Conservation (phyloP, 2,888 invertebrate genomes). For the Orgyia antiqua region DNA sequence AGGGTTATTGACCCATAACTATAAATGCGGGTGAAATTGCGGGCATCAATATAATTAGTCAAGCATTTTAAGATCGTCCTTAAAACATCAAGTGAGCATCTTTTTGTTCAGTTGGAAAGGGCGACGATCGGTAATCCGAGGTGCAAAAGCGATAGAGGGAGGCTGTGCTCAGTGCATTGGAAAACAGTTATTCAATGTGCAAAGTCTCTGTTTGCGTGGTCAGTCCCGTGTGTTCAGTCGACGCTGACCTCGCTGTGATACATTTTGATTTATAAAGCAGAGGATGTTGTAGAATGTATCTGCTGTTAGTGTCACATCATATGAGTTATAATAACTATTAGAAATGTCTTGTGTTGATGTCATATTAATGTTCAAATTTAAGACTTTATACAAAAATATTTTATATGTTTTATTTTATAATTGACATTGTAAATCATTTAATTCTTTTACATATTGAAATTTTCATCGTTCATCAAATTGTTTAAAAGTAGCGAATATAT, state of each 20-base stretch:
- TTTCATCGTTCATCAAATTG: no score
- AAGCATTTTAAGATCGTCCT: no score
- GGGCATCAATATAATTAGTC: no score
- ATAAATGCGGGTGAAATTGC: no score
- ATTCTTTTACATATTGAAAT: background rate
- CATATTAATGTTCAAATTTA: slow-evolving; percentile 12
- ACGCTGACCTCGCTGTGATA: slow-evolving; percentile 20
- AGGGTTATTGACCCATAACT: no score
- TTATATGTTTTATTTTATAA: slow-evolving; percentile 1
- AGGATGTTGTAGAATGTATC: slow-evolving; percentile 16
- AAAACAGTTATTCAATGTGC: slow-evolving; percentile 54
- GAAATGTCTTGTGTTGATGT: slow-evolving; percentile 13
- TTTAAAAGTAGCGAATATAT: no score
- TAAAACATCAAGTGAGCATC: slow-evolving; percentile 26
- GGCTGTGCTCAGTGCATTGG: slow-evolving; percentile 50
- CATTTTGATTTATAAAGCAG: slow-evolving; percentile 18
- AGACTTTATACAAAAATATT: slow-evolving; percentile 15
- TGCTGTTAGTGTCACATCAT: slow-evolving; percentile 9
- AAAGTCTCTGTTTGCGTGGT: slow-evolving; percentile 41
- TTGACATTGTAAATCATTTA: slow-evolving; percentile 4
- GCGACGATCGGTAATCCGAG: slow-evolving; percentile 51
- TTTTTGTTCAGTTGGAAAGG: no score
- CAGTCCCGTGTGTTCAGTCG: slow-evolving; percentile 30
- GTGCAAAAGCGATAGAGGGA: slow-evolving; percentile 45
- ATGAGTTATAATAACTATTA: slow-evolving; percentile 17